phyloP scores from a whole-genome alignment of 2,113 vertebrate species.

The Rhipidura dahli region DNA sequence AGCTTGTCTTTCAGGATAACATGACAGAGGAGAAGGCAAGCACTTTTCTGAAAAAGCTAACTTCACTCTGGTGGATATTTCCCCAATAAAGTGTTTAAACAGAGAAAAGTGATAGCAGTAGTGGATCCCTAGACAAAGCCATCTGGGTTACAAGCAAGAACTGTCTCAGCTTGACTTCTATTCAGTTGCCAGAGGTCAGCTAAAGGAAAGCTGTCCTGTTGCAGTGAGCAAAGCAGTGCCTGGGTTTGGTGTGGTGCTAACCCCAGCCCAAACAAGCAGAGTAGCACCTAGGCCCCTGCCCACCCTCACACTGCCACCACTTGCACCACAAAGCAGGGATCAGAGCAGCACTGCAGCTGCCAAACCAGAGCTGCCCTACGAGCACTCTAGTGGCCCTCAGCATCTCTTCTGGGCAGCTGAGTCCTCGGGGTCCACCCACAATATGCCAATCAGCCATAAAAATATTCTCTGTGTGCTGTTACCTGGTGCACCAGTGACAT shows the following conservation, averaged over 20 bases:
- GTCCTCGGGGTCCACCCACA: too few species aligned
- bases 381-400: too few species aligned
- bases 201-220: accelerated
- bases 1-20: not conserved
- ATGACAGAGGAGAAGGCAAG: not conserved
- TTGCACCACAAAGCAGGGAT: accelerated
- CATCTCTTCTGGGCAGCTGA: not conserved
- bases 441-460: not conserved
- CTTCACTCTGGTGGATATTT: not conserved
- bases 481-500: not conserved
- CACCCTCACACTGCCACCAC: accelerated
- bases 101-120: not conserved
- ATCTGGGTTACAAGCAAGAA: not conserved
- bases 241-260: not conserved
- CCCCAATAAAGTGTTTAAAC: not conserved
- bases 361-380: not conserved
- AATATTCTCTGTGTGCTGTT: not conserved
- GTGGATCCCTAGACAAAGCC: not conserved
- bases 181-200: not conserved
- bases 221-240: not conserved
- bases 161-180: not conserved
- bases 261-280: accelerated
- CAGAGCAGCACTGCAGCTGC: not conserved
- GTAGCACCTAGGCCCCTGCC: not conserved
- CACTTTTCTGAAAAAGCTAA: not conserved